Conservation (phyloP, 2,797 vertebrate genomes). For the Parauchenoglanis ngamensis region DNA sequence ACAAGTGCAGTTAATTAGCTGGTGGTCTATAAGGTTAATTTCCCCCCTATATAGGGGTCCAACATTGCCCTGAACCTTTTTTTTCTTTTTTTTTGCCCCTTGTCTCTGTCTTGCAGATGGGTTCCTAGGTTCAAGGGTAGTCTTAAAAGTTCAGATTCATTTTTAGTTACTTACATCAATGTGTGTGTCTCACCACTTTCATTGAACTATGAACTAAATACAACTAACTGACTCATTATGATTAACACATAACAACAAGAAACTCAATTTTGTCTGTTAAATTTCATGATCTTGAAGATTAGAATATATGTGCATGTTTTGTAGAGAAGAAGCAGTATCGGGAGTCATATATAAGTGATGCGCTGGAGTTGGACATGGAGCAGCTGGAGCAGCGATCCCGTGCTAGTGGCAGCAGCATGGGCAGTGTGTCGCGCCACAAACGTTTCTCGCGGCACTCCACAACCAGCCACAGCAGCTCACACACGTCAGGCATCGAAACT, state of each 20-base stretch:
- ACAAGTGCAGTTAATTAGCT: not conserved
- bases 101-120: not conserved
- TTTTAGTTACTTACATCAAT: not conserved
- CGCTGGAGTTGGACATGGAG: slow-evolving; percentile 95
- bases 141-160: not conserved
- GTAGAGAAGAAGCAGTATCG: slow-evolving; percentile 98
- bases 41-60: not conserved
- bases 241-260: not conserved
- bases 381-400: slow-evolving; percentile 90
- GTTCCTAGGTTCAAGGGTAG: not conserved
- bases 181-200: not conserved
- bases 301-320: not conserved
- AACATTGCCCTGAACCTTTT: not conserved
- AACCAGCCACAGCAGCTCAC: slow-evolving; percentile 91
- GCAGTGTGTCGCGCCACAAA: slow-evolving; percentile 84
- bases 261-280: not conserved
- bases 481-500: slow-evolving; percentile 93
- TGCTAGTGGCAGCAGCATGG: slow-evolving; percentile 93
- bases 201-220: not conserved
- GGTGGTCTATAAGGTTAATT: not conserved
- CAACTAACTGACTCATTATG: not conserved
- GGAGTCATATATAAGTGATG: slow-evolving; percentile 98
- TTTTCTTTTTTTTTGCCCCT: not conserved
- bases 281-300: not conserved
- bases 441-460: slow-evolving; percentile 91